A percentile compares a stretch with the other conserved stretches of the same genome.
These are phyloP conservation scores for Ectemnius cavifrons DNA, from an alignment of 2,888 invertebrate species.

Conservation along the genomic window DNA sequence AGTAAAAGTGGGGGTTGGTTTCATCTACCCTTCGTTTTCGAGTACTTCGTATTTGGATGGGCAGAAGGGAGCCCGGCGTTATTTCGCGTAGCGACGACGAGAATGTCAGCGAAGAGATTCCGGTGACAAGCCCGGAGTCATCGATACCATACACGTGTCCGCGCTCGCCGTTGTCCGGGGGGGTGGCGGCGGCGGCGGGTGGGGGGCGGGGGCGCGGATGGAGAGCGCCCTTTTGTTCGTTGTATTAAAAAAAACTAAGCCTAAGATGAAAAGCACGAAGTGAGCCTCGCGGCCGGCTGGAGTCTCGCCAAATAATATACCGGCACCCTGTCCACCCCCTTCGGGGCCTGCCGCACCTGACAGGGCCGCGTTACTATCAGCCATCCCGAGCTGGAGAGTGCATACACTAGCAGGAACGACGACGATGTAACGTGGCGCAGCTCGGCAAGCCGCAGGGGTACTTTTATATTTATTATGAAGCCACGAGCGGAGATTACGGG, in stretches of 20 bases:
- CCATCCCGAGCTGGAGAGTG: constrained; percentile 28
- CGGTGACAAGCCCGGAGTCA: constrained; percentile 42
- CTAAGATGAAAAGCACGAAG: constrained; percentile 77
- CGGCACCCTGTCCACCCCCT: constrained; percentile 65
- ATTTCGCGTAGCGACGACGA: constrained; percentile 36
- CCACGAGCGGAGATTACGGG: constrained; percentile 67
- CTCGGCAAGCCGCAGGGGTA: constrained; percentile 53
- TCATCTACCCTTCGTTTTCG: constrained; percentile 26
- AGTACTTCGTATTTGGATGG: constrained; percentile 22
- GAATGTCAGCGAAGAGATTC: constrained; percentile 26
- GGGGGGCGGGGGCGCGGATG: constrained; percentile 22
- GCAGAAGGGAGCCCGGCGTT: constrained; percentile 32
- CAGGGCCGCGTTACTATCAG: constrained; percentile 59
- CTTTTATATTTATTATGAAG: constrained; percentile 76
- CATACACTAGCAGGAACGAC: background rate
- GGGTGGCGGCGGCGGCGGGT: background rate
- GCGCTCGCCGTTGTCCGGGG: constrained; percentile 37
- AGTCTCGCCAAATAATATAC: constrained; percentile 77
- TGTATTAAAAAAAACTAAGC: constrained; percentile 64
- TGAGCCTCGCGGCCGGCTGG: constrained; percentile 76
- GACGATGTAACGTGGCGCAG: background rate
- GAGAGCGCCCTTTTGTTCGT: constrained; percentile 63
- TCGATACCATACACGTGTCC: constrained; percentile 52
- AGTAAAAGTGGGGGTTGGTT: background rate
- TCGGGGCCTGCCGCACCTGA: constrained; percentile 30